These are phyloP conservation scores for Erythrolamprus reginae DNA, from an alignment of 2,113 vertebrate species.

Conservation along the genomic window DNA sequence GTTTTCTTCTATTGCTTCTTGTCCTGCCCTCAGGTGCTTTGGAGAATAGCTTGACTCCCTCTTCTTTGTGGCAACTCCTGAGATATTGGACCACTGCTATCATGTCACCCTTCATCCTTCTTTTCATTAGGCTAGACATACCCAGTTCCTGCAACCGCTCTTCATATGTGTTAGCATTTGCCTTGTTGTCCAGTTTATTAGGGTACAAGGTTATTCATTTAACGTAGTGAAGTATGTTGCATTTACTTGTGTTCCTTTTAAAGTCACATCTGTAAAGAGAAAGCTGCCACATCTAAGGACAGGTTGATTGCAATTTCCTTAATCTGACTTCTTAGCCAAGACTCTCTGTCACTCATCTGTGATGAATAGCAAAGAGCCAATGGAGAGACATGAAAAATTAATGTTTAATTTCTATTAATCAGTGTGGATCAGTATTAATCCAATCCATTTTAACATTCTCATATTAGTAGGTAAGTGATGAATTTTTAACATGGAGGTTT, in stretches of 20 bases:
- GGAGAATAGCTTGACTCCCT: not conserved
- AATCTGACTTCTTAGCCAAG: not conserved
- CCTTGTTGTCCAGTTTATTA: conserved; percentile 48
- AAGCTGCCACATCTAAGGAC: not conserved
- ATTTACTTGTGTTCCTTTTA: conserved; percentile 49
- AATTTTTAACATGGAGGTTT: not conserved
- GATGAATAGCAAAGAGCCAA: not conserved
- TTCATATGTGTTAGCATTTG: not conserved
- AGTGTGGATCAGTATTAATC: not conserved
- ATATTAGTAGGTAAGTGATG: not conserved
- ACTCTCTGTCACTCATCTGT: not conserved
- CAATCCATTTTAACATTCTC: not conserved
- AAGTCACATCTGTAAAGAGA: not conserved
- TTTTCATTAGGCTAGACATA: not conserved
- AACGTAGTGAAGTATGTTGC: conserved; percentile 68
- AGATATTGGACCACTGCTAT: not conserved
- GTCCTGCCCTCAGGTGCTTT: not conserved
- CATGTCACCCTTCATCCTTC: not conserved
- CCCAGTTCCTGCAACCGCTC: not conserved
- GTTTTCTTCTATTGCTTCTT: not conserved
- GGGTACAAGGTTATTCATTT: conserved; percentile 56
- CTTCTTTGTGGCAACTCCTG: not conserved
- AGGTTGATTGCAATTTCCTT: not conserved
- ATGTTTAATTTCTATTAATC: not conserved
- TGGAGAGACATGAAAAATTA: not conserved